A percentile compares a stretch with the other conserved stretches of the same genome.
These are phyloP conservation scores for Drosophila pseudotakahashii DNA, from an alignment of 2,888 invertebrate species.

Conservation along the genomic window DNA sequence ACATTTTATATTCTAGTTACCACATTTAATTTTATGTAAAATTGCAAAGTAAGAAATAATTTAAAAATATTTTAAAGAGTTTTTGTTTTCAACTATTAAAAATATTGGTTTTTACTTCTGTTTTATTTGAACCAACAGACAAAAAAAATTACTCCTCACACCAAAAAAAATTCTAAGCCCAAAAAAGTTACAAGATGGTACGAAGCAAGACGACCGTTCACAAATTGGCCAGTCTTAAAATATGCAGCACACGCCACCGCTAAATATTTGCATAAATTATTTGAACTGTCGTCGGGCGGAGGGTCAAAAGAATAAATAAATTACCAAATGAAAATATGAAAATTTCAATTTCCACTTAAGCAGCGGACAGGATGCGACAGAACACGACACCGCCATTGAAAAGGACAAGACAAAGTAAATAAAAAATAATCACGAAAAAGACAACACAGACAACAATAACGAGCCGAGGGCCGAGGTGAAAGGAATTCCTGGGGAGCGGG, in stretches of 20 bases:
- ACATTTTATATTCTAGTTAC: no score
- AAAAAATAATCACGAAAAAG: slow-evolving; percentile 69
- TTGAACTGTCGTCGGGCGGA: slow-evolving; percentile 45
- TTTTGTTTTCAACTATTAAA: not conserved
- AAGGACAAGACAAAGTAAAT: slow-evolving; percentile 70
- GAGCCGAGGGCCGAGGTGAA: slow-evolving; percentile 18
- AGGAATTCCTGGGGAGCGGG: not conserved
- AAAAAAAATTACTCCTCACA: not conserved
- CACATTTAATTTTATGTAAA: no score
- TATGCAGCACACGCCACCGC: slow-evolving; percentile 59
- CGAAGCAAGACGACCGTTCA: slow-evolving; percentile 9
- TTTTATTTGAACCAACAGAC: no score
- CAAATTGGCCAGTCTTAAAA: slow-evolving; percentile 61
- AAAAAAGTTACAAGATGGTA: not conserved
- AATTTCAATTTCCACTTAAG: slow-evolving; percentile 75
- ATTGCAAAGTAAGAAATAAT: no score
- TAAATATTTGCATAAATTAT: slow-evolving; percentile 77
- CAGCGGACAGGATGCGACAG: slow-evolving; percentile 31
- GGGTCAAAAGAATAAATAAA: slow-evolving; percentile 57
- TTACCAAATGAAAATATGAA: slow-evolving; percentile 74
- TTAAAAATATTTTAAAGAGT: no score
- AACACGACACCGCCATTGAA: slow-evolving; percentile 14
- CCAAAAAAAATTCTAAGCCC: not conserved
- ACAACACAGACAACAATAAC: slow-evolving; percentile 53
- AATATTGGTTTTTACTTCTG: not conserved